These are phyloP conservation scores for Macrocentrus cingulum DNA, from an alignment of 1,140 invertebrate species.

Conservation along the genomic window DNA sequence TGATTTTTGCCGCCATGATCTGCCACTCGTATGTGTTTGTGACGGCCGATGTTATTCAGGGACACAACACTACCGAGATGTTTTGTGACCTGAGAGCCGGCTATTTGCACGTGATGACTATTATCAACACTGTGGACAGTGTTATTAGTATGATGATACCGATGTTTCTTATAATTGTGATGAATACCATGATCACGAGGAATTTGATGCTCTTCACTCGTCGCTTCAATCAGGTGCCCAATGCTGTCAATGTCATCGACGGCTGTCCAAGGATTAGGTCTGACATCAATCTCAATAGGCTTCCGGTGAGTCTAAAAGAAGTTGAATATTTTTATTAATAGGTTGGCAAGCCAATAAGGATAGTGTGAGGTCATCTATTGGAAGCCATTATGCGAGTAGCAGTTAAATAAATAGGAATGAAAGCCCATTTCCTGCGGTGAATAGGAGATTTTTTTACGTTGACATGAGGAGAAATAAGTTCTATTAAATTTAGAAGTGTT, in stretches of 20 bases:
- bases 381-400: neutral
- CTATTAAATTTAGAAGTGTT: too few relatives aligned
- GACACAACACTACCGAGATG: slow-evolving; percentile 44
- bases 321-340: slow-evolving; percentile 3
- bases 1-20: slow-evolving; percentile 53
- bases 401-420: neutral
- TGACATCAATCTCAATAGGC: slow-evolving; percentile 53
- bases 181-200: slow-evolving; percentile 63
- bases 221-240: slow-evolving; percentile 47
- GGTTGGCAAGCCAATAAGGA: too few relatives aligned
- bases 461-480: too few relatives aligned
- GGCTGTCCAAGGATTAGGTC: slow-evolving; percentile 44
- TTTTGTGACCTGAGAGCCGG: slow-evolving; percentile 55
- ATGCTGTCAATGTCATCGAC: slow-evolving; percentile 24
- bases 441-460: neutral
- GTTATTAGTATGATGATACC: slow-evolving; percentile 62
- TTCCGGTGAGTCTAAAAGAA: slow-evolving; percentile 54
- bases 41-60: slow-evolving; percentile 53
- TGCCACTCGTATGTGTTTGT: slow-evolving; percentile 61
- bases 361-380: too few relatives aligned
- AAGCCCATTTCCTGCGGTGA: too few relatives aligned
- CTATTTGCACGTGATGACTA: slow-evolving; percentile 56
- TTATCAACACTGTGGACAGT: slow-evolving; percentile 63
- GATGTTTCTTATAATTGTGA: slow-evolving; percentile 61
- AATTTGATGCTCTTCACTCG: slow-evolving; percentile 57